Percentiles rank a stretch among this genome's conserved stretches.
These are phyloP conservation scores for Sphaerophoria taeniata DNA, from an alignment of 2,888 invertebrate genomes.

Conservation along the genomic window DNA sequence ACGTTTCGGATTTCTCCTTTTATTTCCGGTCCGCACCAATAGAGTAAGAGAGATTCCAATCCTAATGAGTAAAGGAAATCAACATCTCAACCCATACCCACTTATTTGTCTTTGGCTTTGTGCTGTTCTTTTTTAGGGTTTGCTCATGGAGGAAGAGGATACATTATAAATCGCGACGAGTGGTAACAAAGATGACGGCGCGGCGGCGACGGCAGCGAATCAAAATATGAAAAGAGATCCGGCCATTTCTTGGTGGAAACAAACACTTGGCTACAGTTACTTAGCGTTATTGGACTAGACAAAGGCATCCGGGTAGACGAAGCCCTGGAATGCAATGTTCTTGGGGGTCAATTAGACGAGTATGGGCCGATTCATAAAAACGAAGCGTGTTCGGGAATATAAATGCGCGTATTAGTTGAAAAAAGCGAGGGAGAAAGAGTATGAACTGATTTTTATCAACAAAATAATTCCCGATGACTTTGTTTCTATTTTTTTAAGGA, in stretches of 20 bases:
- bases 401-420: conserved; percentile 56
- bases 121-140: neutral
- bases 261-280: conserved; percentile 64
- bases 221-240: conserved; percentile 30
- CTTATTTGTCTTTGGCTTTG: neutral
- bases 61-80: conserved; percentile 50
- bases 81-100: neutral
- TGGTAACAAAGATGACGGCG: no score
- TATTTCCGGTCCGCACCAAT: conserved; percentile 59
- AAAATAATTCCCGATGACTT: conserved; percentile 63
- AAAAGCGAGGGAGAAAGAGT: neutral
- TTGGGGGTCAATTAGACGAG: conserved; percentile 69
- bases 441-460: conserved; percentile 52
- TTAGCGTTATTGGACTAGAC: conserved; percentile 49
- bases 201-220: neutral
- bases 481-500: conserved; percentile 38
- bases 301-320: conserved; percentile 9
- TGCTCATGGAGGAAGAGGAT: neutral
- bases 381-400: conserved; percentile 69
- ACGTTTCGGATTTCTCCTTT: conserved; percentile 61
- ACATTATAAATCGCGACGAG: conserved; percentile 24
- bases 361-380: conserved; percentile 66
- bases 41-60: conserved; percentile 30
- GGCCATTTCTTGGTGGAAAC: conserved; percentile 35
- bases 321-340: conserved; percentile 36